Percentiles rank a stretch among this genome's conserved stretches.
phyloP scores from a whole-genome alignment of 2,113 vertebrate species.

The Hippoglossus stenolepis region DNA sequence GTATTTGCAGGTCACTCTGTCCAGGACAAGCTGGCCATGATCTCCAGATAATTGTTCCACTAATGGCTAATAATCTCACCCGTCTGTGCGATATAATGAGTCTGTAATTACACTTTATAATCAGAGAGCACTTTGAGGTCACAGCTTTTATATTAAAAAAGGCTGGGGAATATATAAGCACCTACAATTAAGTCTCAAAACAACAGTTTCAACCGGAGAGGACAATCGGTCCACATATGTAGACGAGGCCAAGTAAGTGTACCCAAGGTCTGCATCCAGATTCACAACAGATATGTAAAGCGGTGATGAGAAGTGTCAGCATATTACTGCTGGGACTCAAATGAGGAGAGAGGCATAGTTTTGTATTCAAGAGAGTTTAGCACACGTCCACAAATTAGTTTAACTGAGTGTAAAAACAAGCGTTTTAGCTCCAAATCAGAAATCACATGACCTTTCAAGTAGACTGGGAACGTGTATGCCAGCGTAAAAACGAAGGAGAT shows the following conservation, averaged over 20 bases:
- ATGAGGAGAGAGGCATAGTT: conserved; percentile 18
- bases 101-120: conserved; percentile 42
- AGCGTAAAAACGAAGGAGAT: no score
- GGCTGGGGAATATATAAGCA: conserved; percentile 12
- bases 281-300: conserved; percentile 6
- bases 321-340: conserved; percentile 6
- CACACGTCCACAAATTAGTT: no score
- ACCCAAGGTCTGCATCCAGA: background rate
- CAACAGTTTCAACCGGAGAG: conserved; percentile 17
- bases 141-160: conserved; percentile 25
- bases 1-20: conserved; percentile 13
- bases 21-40: conserved; percentile 27
- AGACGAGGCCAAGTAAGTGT: background rate
- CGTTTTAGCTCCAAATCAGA: no score
- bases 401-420: no score
- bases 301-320: conserved; percentile 22
- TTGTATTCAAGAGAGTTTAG: no score
- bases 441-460: no score
- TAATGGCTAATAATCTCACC: conserved; percentile 33
- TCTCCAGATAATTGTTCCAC: conserved; percentile 44
- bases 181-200: conserved; percentile 9
- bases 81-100: conserved; percentile 26
- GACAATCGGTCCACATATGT: conserved; percentile 39
- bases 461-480: no score
- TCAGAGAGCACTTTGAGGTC: conserved; percentile 43